phyloP scores from a whole-genome alignment of 2,797 vertebrate species.

The Notoglanidium macrostoma region DNA sequence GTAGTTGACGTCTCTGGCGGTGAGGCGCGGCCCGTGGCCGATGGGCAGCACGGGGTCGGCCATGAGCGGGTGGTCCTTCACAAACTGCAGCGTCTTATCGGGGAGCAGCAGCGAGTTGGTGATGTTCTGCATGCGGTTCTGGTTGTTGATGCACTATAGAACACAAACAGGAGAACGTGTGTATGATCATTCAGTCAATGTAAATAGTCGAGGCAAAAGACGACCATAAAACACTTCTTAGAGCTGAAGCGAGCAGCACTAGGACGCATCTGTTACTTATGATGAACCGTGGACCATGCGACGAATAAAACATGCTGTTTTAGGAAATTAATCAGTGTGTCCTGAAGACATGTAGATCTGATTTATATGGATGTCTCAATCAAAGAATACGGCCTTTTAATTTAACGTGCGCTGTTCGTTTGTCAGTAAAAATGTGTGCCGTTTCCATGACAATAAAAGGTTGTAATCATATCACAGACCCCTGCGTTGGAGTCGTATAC shows the following conservation, averaged over 20 bases:
- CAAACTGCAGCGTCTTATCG: slow-evolving; percentile 94
- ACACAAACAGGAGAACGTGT: neutral
- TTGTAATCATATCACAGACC: neutral
- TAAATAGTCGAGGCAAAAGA: neutral
- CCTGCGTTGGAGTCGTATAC: neutral
- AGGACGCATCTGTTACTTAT: no score
- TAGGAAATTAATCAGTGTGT: neutral
- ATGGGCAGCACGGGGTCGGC: slow-evolving; percentile 88
- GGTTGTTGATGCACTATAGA: slow-evolving; percentile 85
- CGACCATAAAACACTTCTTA: neutral
- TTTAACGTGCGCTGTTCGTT: neutral
- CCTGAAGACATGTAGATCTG: neutral
- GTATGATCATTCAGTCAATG: neutral
- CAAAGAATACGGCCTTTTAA: neutral
- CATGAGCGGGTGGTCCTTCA: slow-evolving; percentile 94
- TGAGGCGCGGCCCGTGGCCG: slow-evolving; percentile 83
- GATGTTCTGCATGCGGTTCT: slow-evolving; percentile 82
- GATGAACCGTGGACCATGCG: no score
- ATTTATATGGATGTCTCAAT: neutral
- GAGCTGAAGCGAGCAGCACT: neutral
- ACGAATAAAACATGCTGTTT: neutral
- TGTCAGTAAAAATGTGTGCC: neutral
- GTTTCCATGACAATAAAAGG: neutral
- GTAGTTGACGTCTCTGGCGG: slow-evolving; percentile 89
- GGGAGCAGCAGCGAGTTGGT: slow-evolving; percentile 88